Evolutionary conservation across 2,797 vertebrate genomes (phyloP).

Genomic region (Sebastes oblongus): DNA sequence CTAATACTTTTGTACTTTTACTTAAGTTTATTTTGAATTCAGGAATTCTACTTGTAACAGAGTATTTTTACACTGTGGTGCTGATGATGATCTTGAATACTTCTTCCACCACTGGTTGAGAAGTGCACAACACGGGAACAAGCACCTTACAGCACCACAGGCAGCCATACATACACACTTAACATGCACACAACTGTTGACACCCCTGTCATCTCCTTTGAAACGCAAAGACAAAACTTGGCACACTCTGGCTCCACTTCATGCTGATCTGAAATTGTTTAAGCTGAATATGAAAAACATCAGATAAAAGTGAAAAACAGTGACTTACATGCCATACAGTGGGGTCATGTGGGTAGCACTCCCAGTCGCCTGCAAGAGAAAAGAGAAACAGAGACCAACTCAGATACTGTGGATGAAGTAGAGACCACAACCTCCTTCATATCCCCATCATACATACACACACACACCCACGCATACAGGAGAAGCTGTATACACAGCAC

Average conservation of each 20-base stretch:
- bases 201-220: neutral
- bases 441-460: neutral
- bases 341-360: slow-evolving; percentile 96
- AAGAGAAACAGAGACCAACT: slow-evolving; percentile 51
- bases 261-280: neutral
- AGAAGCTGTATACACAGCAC: slow-evolving; percentile 56
- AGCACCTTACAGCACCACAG: neutral
- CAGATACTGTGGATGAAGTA: slow-evolving; percentile 1
- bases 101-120: no score
- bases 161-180: neutral
- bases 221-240: neutral
- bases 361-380: slow-evolving; percentile 91
- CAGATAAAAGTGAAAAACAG: neutral
- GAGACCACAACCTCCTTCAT: slow-evolving; percentile 3
- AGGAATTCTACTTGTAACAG: no score
- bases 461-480: neutral
- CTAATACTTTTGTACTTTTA: no score
- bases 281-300: neutral
- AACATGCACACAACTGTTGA: neutral
- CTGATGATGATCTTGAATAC: no score
- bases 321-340: slow-evolving; percentile 94
- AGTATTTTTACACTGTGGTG: no score
- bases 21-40: no score
- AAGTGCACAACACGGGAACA: accelerated
- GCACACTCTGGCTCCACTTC: neutral